Evolutionary conservation across 2,797 vertebrate genomes (phyloP).

Genomic region (Myotis myotis): DNA sequence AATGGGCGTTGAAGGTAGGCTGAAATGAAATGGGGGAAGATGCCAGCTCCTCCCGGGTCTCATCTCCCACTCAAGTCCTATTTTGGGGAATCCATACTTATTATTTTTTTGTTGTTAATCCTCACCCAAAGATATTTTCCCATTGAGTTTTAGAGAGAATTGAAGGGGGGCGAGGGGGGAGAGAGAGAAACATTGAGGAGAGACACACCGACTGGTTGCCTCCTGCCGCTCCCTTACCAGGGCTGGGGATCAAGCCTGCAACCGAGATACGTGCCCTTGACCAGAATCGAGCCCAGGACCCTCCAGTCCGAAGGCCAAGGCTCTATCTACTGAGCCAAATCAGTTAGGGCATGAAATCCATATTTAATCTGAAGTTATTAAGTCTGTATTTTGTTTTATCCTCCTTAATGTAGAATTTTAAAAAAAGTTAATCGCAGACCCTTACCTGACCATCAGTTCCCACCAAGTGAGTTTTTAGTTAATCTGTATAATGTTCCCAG

Average conservation of each 20-base stretch:
- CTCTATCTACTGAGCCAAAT: too few relatives aligned
- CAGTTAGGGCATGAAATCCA: background rate
- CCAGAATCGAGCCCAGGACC: too few relatives aligned
- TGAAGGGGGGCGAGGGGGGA: too few relatives aligned
- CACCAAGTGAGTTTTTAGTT: background rate
- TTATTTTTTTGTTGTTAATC: too few relatives aligned
- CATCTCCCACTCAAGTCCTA: background rate
- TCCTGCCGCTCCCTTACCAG: too few relatives aligned
- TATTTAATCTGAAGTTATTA: background rate
- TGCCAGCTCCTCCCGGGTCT: background rate
- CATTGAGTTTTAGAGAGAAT: too few relatives aligned
- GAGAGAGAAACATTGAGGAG: too few relatives aligned
- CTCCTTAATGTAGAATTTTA: background rate
- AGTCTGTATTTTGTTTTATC: background rate
- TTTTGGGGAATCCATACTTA: background rate
- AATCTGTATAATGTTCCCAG: background rate
- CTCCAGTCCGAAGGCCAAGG: too few relatives aligned
- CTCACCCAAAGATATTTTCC: too few relatives aligned
- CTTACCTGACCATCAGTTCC: background rate
- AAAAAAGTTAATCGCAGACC: background rate
- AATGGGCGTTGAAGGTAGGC: background rate
- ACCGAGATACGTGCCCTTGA: too few relatives aligned
- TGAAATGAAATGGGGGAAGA: background rate
- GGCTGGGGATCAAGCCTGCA: too few relatives aligned
- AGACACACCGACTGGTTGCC: too few relatives aligned